Base-by-base conservation (phyloP, 2,888 invertebrate genomes). In the Pseudolycoriella hygida region DNA sequence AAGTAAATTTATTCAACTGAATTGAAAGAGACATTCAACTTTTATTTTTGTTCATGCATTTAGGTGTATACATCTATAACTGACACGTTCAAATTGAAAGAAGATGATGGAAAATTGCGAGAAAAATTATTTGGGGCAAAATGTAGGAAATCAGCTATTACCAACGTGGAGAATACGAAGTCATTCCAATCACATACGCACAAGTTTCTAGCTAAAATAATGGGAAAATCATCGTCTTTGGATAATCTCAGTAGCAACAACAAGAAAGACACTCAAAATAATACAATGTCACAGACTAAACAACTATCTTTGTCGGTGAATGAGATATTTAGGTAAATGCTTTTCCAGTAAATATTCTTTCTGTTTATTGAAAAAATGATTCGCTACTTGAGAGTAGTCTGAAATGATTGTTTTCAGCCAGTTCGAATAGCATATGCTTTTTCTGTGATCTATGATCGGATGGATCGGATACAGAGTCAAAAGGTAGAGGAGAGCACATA, bases 171-270 rank as follows among this genome's bases (percentile, higher is more conserved):
- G 48, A 52, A 53, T 48, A 47, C 42, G 11, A 46, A 40, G 14
- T 5, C 47, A 17, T 48, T 45, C n/a, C 56, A 57, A 6, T 59
- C 59, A 2, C 64, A 67, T 44, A 61, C 64, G 43, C 67, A 68
- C 54, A 69, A 68, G 57, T 67, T 71, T 54, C 56, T 72, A 31
- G 62, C 67, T 44, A 66, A 67, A 54, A 56, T 70, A 42, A 59
- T 67, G 45, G 64, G 65, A 15, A 70, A 67, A 55, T 60, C 70
- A n/a, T 61, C 62, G 30, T 69, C 70, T 4, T 64, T 66, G 50
- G 70, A 71, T 50, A 70, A 69, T 57, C 60, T 71, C 37, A 47
- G 40, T 30, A 48, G 40, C 12, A 41, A 34, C 39, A 44, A 49
- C 44, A 51, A 53, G 50, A 50, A 45, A 44, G 39, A 48, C 47